Conservation (phyloP, 2,888 invertebrate species). For the Tinea pellionella region DNA sequence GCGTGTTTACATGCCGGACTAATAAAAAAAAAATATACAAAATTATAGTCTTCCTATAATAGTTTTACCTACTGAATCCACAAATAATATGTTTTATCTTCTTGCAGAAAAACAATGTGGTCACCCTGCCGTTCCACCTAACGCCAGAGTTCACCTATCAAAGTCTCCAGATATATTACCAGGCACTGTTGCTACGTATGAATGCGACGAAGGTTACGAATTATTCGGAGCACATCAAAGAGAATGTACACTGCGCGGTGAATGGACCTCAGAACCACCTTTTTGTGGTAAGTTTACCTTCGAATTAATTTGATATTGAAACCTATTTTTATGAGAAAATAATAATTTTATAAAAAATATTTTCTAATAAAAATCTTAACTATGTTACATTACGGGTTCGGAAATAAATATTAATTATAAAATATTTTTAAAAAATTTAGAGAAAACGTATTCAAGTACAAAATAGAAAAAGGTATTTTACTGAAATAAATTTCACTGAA, state of each 20-base stretch:
- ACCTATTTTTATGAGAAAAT: neutral
- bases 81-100: no score
- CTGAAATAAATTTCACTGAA: neutral
- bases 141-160: conserved; percentile 78
- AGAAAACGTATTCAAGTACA: no score
- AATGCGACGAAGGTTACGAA: conserved; percentile 90
- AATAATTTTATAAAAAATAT: no score
- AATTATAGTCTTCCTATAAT: no score
- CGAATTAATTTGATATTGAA: neutral
- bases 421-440: no score
- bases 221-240: conserved; percentile 81
- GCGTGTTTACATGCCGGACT: no score
- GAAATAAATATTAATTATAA: no score
- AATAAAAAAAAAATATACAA: no score
- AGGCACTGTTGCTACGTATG: conserved; percentile 79
- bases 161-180: conserved; percentile 57
- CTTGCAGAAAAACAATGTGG: conserved; percentile 73
- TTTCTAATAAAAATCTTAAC: no score
- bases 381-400: no score
- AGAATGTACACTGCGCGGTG: conserved; percentile 77
- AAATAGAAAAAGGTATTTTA: no score
- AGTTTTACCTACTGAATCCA: no score
- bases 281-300: conserved; percentile 77
- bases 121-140: conserved; percentile 86
- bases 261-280: conserved; percentile 85